Conservation (phyloP, 2,888 invertebrate genomes). For the Monoplex corrugatus region DNA sequence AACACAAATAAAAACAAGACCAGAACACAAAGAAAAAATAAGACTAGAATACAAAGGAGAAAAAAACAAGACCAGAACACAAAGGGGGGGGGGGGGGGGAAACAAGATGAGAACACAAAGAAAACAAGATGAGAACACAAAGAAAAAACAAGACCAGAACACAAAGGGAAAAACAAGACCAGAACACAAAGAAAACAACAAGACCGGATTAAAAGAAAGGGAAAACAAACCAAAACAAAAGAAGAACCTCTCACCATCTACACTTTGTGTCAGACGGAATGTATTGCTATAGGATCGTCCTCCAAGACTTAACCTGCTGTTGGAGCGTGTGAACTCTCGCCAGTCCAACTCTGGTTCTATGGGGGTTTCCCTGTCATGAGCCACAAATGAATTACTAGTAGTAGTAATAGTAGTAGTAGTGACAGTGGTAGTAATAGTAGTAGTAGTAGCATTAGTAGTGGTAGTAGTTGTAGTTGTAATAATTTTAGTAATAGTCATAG, state of each 20-base stretch:
- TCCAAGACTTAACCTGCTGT: neutral
- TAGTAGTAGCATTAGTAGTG: too few relatives aligned
- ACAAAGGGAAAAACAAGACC: neutral
- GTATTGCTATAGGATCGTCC: neutral
- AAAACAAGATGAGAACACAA: too few relatives aligned
- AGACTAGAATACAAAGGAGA: too few relatives aligned
- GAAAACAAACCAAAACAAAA: neutral
- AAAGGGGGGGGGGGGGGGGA: too few relatives aligned
- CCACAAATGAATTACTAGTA: neutral
- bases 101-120: too few relatives aligned
- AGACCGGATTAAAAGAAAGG: neutral
- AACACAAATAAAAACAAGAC: too few relatives aligned
- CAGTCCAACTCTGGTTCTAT: constrained; percentile 52
- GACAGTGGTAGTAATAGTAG: too few relatives aligned
- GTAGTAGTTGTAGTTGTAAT: too few relatives aligned
- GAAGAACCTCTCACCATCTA: neutral
- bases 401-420: too few relatives aligned
- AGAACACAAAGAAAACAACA: neutral
- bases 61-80: too few relatives aligned
- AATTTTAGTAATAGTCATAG: too few relatives aligned
- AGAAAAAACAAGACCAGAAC: neutral
- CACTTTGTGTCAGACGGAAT: neutral
- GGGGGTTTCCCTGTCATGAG: constrained; percentile 40
- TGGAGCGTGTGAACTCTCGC: constrained; percentile 37
- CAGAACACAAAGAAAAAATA: too few relatives aligned